Conservation (phyloP, 2,888 invertebrate species). For the Perdita meconis region DNA sequence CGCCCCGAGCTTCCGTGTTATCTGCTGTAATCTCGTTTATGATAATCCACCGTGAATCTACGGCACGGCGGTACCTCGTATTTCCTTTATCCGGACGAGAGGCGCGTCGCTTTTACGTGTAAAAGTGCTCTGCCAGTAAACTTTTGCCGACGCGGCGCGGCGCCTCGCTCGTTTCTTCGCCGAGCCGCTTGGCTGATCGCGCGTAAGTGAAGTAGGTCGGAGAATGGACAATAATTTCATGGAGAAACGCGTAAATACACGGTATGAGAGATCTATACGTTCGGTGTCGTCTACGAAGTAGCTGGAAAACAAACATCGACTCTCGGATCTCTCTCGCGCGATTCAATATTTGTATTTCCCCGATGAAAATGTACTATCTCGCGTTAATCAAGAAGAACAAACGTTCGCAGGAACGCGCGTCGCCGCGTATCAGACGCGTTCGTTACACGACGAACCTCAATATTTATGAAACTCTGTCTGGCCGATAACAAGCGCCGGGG, state of each 20-base stretch:
- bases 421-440: not conserved
- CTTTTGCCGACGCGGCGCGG: constrained; percentile 11
- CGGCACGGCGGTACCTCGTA: not conserved
- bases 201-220: constrained; percentile 35
- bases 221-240: constrained; percentile 53
- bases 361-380: constrained; percentile 65
- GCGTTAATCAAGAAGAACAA: constrained; percentile 65
- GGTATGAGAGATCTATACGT: constrained; percentile 38
- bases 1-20: constrained; percentile 3
- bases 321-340: constrained; percentile 38
- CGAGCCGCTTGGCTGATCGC: constrained; percentile 1
- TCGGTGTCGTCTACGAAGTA: constrained; percentile 42
- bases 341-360: constrained; percentile 67
- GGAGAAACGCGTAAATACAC: constrained; percentile 41
- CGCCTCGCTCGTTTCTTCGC: not conserved
- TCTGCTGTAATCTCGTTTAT: constrained; percentile 12
- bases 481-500: too few species aligned
- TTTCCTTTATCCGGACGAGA: not conserved
- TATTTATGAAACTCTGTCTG: too few species aligned
- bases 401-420: constrained; percentile 38
- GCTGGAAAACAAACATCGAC: constrained; percentile 55
- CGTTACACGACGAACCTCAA: too few species aligned
- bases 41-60: not conserved
- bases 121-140: not conserved
- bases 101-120: not conserved